A percentile compares a stretch with the other conserved stretches of the same genome.
Evolutionary conservation across 2,797 vertebrate genomes (phyloP).

Genomic region (Muscicapa comitata): DNA sequence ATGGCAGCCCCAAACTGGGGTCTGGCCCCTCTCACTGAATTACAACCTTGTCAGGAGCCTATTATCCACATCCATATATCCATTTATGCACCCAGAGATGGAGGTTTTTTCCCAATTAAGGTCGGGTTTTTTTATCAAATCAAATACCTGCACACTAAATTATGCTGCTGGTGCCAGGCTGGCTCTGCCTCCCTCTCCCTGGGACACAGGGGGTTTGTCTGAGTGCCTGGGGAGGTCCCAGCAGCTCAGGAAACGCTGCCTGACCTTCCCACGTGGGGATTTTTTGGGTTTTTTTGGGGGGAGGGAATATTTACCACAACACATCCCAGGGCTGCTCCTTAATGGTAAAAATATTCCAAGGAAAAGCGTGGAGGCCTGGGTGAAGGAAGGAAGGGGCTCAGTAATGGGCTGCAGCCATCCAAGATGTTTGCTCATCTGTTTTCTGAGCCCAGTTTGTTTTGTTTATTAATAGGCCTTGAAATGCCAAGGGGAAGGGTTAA

Average conservation of each 20-base stretch:
- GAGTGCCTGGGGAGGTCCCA: not conserved
- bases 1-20: conserved; percentile 59
- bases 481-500: conserved; percentile 17
- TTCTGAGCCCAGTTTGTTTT: conserved; percentile 15
- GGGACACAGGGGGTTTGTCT: conserved; percentile 60
- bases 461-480: conserved; percentile 49
- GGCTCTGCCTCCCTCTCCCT: conserved; percentile 22
- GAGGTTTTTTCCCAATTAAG: conserved; percentile 40
- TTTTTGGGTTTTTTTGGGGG: not conserved
- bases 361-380: not conserved
- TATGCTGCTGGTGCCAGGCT: conserved; percentile 77
- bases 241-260: not conserved
- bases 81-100: not conserved
- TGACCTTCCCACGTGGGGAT: not conserved
- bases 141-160: conserved; percentile 79
- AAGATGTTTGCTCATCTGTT: conserved; percentile 17
- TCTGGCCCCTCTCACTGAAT: conserved; percentile 76
- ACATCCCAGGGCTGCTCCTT: not conserved
- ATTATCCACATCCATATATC: not conserved
- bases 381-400: conserved; percentile 6
- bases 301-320: not conserved
- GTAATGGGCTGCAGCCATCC: not conserved
- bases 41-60: conserved; percentile 76
- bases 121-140: conserved; percentile 77
- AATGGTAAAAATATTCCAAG: not conserved